Conservation (phyloP, 2,797 vertebrate genomes). For the Picus viridis region DNA sequence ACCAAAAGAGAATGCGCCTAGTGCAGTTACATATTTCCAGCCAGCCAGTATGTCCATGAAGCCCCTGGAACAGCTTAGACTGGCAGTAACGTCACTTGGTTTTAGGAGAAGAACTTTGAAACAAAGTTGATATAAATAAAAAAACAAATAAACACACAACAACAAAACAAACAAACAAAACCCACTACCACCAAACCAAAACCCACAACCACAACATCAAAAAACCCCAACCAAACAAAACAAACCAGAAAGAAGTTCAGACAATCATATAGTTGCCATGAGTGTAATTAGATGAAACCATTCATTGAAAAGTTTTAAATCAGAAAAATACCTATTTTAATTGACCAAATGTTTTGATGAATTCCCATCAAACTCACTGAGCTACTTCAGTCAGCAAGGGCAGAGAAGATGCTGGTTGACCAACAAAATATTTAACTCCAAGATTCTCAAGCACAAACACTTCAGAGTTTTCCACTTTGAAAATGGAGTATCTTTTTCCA, state of each 20-base stretch:
- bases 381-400: neutral
- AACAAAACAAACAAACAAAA: no score
- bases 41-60: neutral
- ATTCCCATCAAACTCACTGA: neutral
- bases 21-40: neutral
- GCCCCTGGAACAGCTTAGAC: neutral
- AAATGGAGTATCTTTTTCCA: constrained; percentile 23
- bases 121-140: neutral
- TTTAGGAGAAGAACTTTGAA: neutral
- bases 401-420: neutral
- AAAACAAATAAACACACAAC: neutral
- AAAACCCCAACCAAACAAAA: no score
- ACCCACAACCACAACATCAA: no score
- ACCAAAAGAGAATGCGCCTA: neutral
- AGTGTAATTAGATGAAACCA: neutral
- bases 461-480: constrained; percentile 3
- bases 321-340: neutral
- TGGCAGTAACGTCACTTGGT: neutral
- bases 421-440: constrained; percentile 1
- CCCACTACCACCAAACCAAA: no score
- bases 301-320: neutral
- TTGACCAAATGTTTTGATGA: constrained; percentile 6
- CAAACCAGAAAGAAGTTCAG: neutral
- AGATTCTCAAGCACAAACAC: constrained; percentile 9
- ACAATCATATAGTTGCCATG: neutral